A percentile compares a stretch with the other conserved stretches of the same genome.
These are phyloP conservation scores for Acanthisitta chloris DNA, from an alignment of 2,113 vertebrate genomes.

Conservation along the genomic window DNA sequence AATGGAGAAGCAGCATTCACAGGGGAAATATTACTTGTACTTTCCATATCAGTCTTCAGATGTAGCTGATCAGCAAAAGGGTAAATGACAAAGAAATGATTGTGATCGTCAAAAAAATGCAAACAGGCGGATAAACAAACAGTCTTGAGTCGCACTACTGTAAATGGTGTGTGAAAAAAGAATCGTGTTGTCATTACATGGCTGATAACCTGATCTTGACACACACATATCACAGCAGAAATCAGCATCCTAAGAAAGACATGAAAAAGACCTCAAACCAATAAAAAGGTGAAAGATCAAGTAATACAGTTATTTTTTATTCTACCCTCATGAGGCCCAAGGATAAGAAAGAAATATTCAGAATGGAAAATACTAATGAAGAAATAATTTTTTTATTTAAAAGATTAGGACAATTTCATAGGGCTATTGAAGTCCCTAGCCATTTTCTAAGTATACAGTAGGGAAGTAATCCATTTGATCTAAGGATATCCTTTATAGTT, in stretches of 20 bases:
- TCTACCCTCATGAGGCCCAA: not conserved
- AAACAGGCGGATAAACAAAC: not conserved
- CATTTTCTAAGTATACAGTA: not conserved
- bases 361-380: not conserved
- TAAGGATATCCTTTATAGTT: slow-evolving; percentile 14
- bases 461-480: slow-evolving; percentile 26
- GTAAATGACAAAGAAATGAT: not conserved
- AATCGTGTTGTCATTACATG: not conserved
- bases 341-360: not conserved
- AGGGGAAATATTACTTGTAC: not conserved
- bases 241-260: not conserved
- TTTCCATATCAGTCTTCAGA: not conserved
- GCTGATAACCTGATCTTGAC: not conserved
- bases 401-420: not conserved
- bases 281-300: not conserved
- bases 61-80: not conserved
- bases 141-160: not conserved
- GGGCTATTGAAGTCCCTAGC: not conserved
- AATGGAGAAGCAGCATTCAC: not conserved
- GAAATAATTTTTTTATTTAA: not conserved
- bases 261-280: rapidly evolving
- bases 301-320: not conserved
- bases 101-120: not conserved
- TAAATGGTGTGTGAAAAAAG: not conserved
- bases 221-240: not conserved